Evolutionary conservation across 2,888 invertebrate species (phyloP), one percentile per base, ranked within the genome.

Genomic region (Drosophila histrio): DNA sequence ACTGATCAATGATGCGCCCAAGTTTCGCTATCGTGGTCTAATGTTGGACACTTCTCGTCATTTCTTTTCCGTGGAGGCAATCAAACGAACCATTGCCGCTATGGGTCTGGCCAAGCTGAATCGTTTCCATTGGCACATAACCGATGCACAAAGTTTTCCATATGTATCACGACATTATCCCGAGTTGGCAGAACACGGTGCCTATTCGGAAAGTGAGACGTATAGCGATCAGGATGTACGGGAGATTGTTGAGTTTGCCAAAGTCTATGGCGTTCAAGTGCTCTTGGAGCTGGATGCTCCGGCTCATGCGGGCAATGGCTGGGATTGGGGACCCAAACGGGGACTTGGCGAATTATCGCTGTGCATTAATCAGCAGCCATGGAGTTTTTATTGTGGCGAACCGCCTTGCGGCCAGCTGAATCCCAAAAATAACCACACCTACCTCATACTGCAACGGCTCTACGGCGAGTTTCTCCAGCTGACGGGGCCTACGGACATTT

Each of bases 101-200:
- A 98, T 98, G 98, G 95, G 96, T 0, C 95, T 96, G 43, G 95
- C 95, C 82, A 98, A 98, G 91, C 91, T 98, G 73, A 98, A 98
- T 92, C 96, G 97, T 2, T 96, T 98, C 89, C 98, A 98, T 89
- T 98, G 98, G 98, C 96, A 97, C 88, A 93, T 96, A 26, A 95
- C 95, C 4, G 98, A 98, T 91, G 97, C 97, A 11, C 97, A 98
- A 91, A 97, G 97, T 75, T 98, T 98, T 91, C 98, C 98, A 0
- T 95, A 97, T 90, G 94, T 95, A 69, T 94, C 96, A 3, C 94
- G 94, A 21, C 93, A 94, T 69, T 95, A 95, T 54, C 97, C 97
- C 0, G 94, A 96, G 89, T 92, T 97, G 89, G 95, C 96, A 0
- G 94, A 94, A 71, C 95, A 95, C 90, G 98, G 99, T 19, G 97